These are phyloP conservation scores for Drosophila persimilis DNA, from an alignment of 1,140 invertebrate genomes.

Conservation along the genomic window DNA sequence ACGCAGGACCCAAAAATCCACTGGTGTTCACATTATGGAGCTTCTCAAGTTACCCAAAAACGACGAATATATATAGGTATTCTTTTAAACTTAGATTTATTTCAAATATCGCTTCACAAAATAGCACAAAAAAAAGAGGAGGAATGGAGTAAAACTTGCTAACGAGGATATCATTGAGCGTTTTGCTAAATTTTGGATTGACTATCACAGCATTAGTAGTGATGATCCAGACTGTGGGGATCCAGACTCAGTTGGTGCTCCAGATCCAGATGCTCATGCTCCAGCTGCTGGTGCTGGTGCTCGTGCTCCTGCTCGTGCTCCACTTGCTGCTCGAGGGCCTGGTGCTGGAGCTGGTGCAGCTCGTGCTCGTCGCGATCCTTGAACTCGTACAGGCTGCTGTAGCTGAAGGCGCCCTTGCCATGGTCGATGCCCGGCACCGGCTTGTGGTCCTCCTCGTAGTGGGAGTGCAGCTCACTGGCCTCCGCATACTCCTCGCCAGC, in stretches of 20 bases:
- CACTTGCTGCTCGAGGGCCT: conserved; percentile 51
- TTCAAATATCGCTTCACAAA: conserved; percentile 8
- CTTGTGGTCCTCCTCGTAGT: conserved; percentile 54
- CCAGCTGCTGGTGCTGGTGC: conserved; percentile 24
- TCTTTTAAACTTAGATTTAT: conserved; percentile 29
- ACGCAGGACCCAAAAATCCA: neutral
- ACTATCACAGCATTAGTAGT: conserved; percentile 47
- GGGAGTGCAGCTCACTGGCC: conserved; percentile 59
- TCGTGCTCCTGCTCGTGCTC: conserved; percentile 49
- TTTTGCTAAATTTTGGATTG: conserved; percentile 24
- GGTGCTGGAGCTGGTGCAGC: conserved; percentile 56
- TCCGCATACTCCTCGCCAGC: conserved; percentile 66
- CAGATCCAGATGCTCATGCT: conserved; percentile 4
- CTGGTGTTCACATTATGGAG: no score
- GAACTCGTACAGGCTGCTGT: conserved; percentile 77
- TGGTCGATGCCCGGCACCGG: conserved; percentile 77
- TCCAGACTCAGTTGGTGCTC: conserved; percentile 27
- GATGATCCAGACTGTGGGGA: conserved; percentile 25
- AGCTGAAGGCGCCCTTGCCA: conserved; percentile 77
- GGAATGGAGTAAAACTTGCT: neutral
- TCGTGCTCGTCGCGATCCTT: conserved; percentile 70
- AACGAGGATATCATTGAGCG: conserved; percentile 23
- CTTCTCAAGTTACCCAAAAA: no score
- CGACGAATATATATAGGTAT: no score
- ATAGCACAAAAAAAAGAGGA: conserved; percentile 37